phyloP scores from a whole-genome alignment of 2,113 vertebrate species.

The Microtus richardsoni region DNA sequence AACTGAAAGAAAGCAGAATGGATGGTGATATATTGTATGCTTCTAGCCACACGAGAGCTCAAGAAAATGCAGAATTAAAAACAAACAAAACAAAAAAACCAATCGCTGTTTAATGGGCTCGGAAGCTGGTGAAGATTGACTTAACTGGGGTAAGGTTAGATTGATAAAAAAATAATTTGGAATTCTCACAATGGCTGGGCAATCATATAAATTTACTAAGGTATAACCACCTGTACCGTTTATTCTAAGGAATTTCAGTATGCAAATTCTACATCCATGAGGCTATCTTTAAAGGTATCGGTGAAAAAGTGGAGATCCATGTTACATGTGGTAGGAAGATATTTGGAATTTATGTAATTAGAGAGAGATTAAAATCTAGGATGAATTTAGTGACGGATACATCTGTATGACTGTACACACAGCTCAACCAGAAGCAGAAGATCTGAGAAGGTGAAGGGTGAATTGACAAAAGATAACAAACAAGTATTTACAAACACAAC shows the following conservation, averaged over 20 bases:
- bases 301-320: neutral
- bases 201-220: neutral
- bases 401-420: neutral
- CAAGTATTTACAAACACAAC: neutral
- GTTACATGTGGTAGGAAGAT: neutral
- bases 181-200: neutral
- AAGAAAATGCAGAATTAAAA: neutral
- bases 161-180: neutral
- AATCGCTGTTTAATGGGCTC: neutral
- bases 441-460: neutral
- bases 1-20: neutral
- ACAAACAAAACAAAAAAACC: neutral
- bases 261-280: neutral
- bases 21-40: neutral
- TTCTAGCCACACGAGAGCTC: neutral
- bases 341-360: neutral
- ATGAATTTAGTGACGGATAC: neutral
- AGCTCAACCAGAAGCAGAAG: neutral
- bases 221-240: neutral
- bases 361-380: neutral
- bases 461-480: conserved; percentile 11
- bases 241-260: neutral
- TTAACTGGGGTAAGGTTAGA: neutral
- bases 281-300: neutral
- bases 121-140: neutral